Conservation (phyloP, 1,140 invertebrate genomes). For the Paraescarpia echinospica region DNA sequence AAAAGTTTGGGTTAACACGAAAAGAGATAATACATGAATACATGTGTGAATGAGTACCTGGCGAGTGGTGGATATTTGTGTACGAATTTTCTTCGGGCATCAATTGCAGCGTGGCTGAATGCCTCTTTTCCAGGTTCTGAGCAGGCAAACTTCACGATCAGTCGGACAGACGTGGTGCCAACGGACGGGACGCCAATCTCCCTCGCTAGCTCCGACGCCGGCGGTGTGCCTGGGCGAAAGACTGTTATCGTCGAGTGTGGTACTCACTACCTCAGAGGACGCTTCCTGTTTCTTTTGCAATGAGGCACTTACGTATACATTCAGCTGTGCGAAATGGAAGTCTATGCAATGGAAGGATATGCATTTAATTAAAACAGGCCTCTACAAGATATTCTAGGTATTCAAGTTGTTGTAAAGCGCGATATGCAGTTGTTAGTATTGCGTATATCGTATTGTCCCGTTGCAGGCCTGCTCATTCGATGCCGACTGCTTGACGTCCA, state of each 20-base stretch:
- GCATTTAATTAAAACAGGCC: not conserved
- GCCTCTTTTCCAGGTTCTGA: not conserved
- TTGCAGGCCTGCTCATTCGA: not conserved
- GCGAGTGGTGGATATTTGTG: no score
- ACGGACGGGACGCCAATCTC: not conserved
- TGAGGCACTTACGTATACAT: not conserved
- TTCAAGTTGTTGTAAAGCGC: not conserved
- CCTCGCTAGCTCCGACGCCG: not conserved
- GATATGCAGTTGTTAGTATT: not conserved
- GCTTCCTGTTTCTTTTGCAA: not conserved
- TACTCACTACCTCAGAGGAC: not conserved
- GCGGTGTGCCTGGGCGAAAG: not conserved
- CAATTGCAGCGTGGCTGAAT: no score
- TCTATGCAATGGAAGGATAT: not conserved
- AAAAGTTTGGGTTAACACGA: no score
- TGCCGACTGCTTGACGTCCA: no score
- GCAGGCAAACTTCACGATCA: not conserved
- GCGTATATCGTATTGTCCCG: not conserved
- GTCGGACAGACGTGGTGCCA: not conserved
- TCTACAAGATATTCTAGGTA: not conserved
- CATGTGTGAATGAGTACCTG: no score
- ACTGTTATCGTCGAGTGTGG: not conserved
- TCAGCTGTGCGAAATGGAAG: not conserved
- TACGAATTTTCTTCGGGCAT: no score
- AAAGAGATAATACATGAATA: no score